Percentiles rank a stretch among this genome's conserved stretches.
Conservation (phyloP, 2,113 vertebrate species). For the Erythrolamprus reginae region DNA sequence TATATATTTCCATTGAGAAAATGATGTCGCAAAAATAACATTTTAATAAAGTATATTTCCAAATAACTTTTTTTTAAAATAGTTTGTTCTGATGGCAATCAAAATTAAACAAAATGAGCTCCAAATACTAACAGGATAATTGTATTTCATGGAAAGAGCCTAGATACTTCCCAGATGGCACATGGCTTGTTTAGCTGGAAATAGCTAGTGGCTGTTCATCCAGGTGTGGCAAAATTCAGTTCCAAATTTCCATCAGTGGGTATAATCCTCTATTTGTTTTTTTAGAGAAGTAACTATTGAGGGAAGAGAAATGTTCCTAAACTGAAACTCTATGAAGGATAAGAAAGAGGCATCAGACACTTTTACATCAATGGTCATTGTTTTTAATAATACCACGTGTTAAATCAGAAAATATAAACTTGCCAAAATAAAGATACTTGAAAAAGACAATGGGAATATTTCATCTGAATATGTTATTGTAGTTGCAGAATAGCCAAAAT, state of each 20-base stretch:
- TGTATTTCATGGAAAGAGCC: background rate
- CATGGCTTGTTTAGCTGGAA: slow-evolving; percentile 8
- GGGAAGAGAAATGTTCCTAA: background rate
- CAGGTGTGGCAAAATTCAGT: slow-evolving; percentile 8
- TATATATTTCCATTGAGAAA: background rate
- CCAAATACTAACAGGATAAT: background rate
- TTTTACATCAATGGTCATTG: background rate
- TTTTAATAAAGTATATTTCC: background rate
- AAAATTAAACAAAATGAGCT: background rate
- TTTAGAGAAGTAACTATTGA: background rate
- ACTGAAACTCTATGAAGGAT: background rate
- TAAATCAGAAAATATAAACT: background rate
- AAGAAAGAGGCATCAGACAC: background rate
- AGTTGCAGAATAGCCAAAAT: background rate
- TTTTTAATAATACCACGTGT: background rate
- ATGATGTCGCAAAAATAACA: background rate
- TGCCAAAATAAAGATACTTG: background rate
- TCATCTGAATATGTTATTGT: background rate
- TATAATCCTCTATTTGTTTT: background rate
- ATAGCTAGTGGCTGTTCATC: background rate
- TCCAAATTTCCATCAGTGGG: slow-evolving; percentile 20
- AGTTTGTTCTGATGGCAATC: background rate
- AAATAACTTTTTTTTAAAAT: too few relatives aligned
- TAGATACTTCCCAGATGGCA: background rate
- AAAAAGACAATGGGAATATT: background rate